Conservation (phyloP, 2,113 vertebrate genomes). For the Carassius auratus region DNA sequence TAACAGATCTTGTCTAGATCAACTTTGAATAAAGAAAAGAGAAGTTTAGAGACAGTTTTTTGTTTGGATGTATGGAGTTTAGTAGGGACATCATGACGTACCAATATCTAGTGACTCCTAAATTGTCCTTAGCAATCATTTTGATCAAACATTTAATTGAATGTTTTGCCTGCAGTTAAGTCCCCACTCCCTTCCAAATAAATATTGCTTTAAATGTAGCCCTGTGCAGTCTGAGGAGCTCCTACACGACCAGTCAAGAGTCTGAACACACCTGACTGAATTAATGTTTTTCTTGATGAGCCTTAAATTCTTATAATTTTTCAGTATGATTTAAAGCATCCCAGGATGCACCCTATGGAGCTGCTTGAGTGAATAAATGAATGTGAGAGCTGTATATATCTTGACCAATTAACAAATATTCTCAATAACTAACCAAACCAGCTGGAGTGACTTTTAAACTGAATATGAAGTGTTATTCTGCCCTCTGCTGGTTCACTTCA, state of each 20-base stretch:
- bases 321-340: neutral
- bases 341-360: neutral
- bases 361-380: neutral
- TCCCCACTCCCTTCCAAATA: too few species aligned
- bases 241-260: neutral
- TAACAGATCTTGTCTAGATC: neutral
- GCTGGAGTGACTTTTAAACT: neutral
- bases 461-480: neutral
- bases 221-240: neutral
- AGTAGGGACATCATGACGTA: too few species aligned
- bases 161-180: too few species aligned
- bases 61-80: too few species aligned
- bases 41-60: neutral
- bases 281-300: neutral
- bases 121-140: too few species aligned
- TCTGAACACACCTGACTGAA: neutral
- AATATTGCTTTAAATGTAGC: neutral
- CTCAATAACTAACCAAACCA: neutral
- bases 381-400: neutral
- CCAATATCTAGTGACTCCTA: too few species aligned
- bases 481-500: conserved; percentile 17
- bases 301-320: neutral
- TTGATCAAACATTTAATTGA: too few species aligned
- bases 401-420: neutral
- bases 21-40: neutral